Base-by-base conservation (phyloP, 2,113 vertebrate species). In the Macquaria australasica region DNA sequence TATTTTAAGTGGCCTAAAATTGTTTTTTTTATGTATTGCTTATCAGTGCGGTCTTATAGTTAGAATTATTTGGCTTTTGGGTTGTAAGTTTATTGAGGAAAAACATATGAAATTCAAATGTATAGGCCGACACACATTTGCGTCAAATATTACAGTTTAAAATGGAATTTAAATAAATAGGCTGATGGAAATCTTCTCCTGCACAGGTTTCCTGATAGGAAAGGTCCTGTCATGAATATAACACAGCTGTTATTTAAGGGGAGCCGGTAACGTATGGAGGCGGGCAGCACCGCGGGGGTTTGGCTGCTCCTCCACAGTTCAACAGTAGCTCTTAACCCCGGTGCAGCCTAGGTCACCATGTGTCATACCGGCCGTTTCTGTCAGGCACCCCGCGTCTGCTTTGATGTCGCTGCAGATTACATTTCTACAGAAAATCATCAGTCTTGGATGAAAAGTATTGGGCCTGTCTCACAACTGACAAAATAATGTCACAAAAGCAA, bases 241-340 rank as follows among this genome's bases (percentile, higher is more conserved):
- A 71, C 45, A 53, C 45, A 79, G 8, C 76, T 81, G 88, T 85
- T 91, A 90, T 90, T 87, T 87, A 77, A 88, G 84, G 75, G 14
- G 77, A 70, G 58, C 60, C 73, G 73, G 79, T 83, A 76, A 84
- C 37, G 53, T 55, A n/a, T 21, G 48, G 67, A 75, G 82, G 58
- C 81, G 43, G 20, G 62, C 68, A 16, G 74, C 91, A 68, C 92
- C 2, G 74, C 77, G 45, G 90, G 89, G 84, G 77, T 43, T 51
- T 10, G 58, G 79, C 87, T 58, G 77, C 82, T 82, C 82, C 80
- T 86, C 72, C 73, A 76, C 71, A 84, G 89, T 84, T 87, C 83
- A 93, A 89, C 92, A 87, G 91, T 67, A 86, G 94, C 93, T 88
- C 79, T 93, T 93, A 94, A 95, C 94, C 93, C 81, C 50, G 9